Evolutionary conservation across 2,797 vertebrate species (phyloP).

Genomic region (Diplodus puntazzo): DNA sequence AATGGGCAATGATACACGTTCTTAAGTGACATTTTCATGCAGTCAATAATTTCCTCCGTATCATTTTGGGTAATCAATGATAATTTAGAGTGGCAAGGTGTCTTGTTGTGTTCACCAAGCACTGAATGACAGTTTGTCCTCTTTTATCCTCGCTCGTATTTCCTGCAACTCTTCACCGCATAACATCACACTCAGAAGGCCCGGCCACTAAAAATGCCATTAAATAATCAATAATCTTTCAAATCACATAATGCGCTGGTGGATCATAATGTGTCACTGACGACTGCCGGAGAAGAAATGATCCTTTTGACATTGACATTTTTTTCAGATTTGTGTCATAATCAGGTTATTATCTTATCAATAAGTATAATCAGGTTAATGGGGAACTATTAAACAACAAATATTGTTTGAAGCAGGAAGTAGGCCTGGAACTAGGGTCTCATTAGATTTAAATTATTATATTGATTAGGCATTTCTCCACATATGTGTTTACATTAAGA

Average conservation of each 20-base stretch:
- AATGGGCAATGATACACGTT: conserved; percentile 49
- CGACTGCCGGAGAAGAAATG: not conserved
- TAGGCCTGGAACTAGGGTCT: not conserved
- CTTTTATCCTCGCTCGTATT: conserved; percentile 44
- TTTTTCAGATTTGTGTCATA: no score
- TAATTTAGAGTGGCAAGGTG: conserved; percentile 60
- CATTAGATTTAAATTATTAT: not conserved
- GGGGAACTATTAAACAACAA: not conserved
- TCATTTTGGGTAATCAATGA: conserved; percentile 64
- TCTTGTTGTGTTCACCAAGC: conserved; percentile 52
- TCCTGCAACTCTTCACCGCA: conserved; percentile 17
- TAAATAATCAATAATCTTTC: conserved; percentile 59
- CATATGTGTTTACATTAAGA: not conserved
- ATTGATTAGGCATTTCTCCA: not conserved
- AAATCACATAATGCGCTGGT: conserved; percentile 23
- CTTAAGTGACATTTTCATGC: conserved; percentile 53
- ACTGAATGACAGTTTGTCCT: conserved; percentile 52
- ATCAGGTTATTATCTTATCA: not conserved
- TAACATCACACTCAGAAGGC: conserved; percentile 16
- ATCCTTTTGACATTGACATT: not conserved
- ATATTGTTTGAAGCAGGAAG: not conserved
- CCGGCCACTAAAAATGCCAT: conserved; percentile 44
- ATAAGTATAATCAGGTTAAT: not conserved
- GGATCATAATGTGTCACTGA: conserved; percentile 12
- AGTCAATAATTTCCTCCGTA: conserved; percentile 52